These are phyloP conservation scores for Nephrotoma flavescens DNA, from an alignment of 2,888 invertebrate species.

Conservation along the genomic window DNA sequence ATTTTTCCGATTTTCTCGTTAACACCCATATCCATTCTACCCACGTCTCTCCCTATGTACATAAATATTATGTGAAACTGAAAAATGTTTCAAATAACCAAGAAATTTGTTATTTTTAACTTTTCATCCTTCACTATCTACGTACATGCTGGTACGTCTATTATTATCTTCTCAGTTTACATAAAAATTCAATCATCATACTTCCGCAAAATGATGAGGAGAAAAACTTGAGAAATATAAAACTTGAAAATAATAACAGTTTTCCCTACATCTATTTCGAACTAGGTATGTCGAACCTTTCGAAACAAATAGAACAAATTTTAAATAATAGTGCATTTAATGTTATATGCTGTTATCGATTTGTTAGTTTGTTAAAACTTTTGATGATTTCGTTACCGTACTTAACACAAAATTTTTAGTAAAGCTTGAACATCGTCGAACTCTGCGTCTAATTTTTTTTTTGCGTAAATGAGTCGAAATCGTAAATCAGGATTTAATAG, in stretches of 20 bases:
- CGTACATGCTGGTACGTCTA: not conserved
- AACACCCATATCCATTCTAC: not conserved
- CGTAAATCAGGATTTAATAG: too few relatives aligned
- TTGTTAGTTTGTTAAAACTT: not conserved
- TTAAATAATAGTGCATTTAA: not conserved
- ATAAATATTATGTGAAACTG: not conserved
- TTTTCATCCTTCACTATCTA: not conserved
- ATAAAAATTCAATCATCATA: not conserved
- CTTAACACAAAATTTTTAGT: not conserved
- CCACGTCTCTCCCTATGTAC: not conserved
- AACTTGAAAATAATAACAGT: not conserved
- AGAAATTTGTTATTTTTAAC: not conserved
- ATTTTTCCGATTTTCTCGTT: not conserved
- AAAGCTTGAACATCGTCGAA: not conserved
- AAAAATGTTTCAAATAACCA: not conserved
- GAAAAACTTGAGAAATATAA: not conserved
- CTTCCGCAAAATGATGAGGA: not conserved
- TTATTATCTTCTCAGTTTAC: not conserved
- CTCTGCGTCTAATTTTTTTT: not conserved
- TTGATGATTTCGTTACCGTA: not conserved
- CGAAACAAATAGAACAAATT: not conserved
- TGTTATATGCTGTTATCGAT: not conserved
- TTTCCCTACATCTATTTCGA: not conserved
- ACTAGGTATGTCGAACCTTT: not conserved
- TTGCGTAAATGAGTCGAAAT: too few relatives aligned